Base-by-base conservation (phyloP, 1,140 invertebrate species). In the Macrosteles quadrilineatus region DNA sequence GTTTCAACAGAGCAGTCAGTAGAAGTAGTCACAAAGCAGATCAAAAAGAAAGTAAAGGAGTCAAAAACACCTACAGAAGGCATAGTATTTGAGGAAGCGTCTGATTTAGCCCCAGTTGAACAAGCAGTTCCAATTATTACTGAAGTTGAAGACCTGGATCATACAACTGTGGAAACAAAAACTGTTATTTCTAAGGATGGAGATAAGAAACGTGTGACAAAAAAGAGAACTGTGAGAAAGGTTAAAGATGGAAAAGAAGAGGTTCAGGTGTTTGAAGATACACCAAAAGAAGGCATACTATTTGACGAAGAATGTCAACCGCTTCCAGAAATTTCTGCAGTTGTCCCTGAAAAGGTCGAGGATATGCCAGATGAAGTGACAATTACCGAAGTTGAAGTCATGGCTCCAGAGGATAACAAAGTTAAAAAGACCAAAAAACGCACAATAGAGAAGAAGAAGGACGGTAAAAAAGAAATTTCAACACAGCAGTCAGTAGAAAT, bases 341-440 rank as follows among this genome's bases (percentile, higher is more conserved):
- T 64, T 40, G 23, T 64, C 21, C 43, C 55, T 23, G 57, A 69
- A 25, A 69, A n/a, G 14, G 62, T 67, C 36, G 71, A 75, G 65
- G 75, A 75, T 14, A 69, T 69, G 11, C 74, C 75, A 62, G 75
- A 79, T 71, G 70, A 75, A 68, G 64, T 75, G 29, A 73, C 73
- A 29, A 75, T 78, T 62, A 73, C 55, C 9, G 72, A 73, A n/a
- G 79, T 80, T 53, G 76, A 68, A 70, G 74, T 72, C 12, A 70
- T 72, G 36, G 68, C 47, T 53, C 43, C 69, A 71, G 69, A 72
- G 66, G 68, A 72, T 66, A 68, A 70, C 65, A 17, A 25, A 68
- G 32, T 74, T 75, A 70, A 73, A 31, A 73, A 77, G 4, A 81
- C 81, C 12, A 79, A 80, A 73, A 79, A 80, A 72, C 77, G 79